Conservation (phyloP, 2,113 vertebrate genomes). For the Cryptomyrus ogoouensis region DNA sequence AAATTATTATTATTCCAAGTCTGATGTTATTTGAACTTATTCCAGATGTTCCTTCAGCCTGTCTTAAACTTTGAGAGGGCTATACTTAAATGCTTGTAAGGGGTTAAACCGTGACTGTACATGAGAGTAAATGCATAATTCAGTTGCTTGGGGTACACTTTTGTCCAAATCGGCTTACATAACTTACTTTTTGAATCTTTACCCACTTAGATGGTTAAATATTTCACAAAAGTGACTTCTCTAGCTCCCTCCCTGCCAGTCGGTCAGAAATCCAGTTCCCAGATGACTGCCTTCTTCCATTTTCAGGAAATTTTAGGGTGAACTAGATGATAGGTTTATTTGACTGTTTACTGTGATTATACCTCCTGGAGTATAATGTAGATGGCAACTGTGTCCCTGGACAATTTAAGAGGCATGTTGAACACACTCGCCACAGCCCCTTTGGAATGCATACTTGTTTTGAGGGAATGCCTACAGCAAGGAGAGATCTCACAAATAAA, state of each 20-base stretch:
- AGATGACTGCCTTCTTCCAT: neutral
- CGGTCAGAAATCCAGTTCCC: neutral
- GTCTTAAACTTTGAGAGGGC: neutral
- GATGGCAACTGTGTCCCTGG: neutral
- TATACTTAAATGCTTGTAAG: conserved; percentile 1
- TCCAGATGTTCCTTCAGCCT: neutral
- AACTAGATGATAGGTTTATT: conserved; percentile 7
- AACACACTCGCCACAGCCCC: neutral
- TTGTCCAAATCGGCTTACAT: neutral
- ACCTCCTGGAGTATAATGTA: neutral
- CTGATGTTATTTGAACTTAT: neutral
- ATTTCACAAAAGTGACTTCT: neutral
- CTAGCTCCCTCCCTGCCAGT: neutral
- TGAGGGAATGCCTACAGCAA: neutral
- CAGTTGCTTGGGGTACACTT: neutral
- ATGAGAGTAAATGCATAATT: neutral
- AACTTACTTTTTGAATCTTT: neutral
- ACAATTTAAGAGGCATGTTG: conserved; percentile 2
- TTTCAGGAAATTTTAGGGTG: neutral
- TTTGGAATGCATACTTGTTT: neutral
- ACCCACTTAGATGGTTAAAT: neutral
- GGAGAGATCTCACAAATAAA: neutral
- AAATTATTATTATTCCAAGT: conserved; percentile 6
- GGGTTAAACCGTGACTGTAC: neutral
- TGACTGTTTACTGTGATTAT: neutral